Conservation (phyloP, 2,888 invertebrate species). For the Zele albiditarsus region DNA sequence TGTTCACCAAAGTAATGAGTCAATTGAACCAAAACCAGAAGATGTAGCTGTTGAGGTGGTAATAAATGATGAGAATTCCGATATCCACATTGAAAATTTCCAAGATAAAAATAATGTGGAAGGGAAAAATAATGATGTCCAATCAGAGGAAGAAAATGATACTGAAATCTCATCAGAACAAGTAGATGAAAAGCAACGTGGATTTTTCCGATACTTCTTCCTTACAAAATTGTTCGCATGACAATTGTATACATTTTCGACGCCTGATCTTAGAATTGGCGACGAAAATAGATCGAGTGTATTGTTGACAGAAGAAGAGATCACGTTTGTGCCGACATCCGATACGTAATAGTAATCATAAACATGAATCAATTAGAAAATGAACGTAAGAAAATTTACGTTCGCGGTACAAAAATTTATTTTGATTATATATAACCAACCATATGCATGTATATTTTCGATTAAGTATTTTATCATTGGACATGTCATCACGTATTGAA, state of each 20-base stretch:
- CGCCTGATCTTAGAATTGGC: constrained; percentile 34
- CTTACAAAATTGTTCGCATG: constrained; percentile 66
- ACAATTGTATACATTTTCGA: constrained; percentile 55
- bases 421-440: neutral
- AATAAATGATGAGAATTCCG: neutral
- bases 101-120: constrained; percentile 27
- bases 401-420: neutral
- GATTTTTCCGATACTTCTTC: constrained; percentile 65
- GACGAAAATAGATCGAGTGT: constrained; percentile 46
- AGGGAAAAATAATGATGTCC: constrained; percentile 4
- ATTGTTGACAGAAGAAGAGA: constrained; percentile 25
- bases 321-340: constrained; percentile 4
- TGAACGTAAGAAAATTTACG: neutral
- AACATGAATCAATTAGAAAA: neutral
- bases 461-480: neutral
- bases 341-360: neutral
- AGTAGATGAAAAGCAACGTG: constrained; percentile 56
- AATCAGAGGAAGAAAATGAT: constrained; percentile 45
- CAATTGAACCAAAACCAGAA: neutral
- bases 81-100: constrained; percentile 23
- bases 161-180: constrained; percentile 47
- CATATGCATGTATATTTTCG: neutral
- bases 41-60: neutral
- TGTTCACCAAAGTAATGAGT: constrained; percentile 25
- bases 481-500: neutral